Base-by-base conservation (phyloP, 2,888 invertebrate species). In the Dicycla oo region DNA sequence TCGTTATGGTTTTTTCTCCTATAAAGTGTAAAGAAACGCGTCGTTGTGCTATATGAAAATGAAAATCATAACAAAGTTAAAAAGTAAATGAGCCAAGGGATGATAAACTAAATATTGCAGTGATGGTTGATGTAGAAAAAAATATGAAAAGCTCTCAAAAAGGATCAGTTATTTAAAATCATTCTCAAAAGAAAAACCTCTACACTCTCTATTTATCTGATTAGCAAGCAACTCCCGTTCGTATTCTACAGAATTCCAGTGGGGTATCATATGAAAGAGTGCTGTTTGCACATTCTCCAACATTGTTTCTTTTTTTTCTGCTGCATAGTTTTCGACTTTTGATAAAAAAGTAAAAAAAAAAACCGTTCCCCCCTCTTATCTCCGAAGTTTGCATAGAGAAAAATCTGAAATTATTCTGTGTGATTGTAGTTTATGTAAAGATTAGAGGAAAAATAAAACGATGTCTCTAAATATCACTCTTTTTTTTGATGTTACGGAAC, bases 1-100 rank as follows among this genome's bases (percentile, higher is more conserved):
- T 74, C 65, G 83, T 49, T 57, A 79, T 67, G 82, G 76, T 78
- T 18, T 82, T 79, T 79, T 57, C 73, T 71, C 66, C 61, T 65
- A 68, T 58, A 62, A 40, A 40, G 13, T 72, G 38, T 72, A 67
- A 20, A 60, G 30, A 60, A 81, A 73, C 40, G 43, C 53, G 54
- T 68, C 8, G 40, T 20, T 64, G 23, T 53, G 23, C 30, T 78
- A 47, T 53, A 65, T 78, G 34, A 62, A 78, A 62, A 34, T 54
- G 4, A 26, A 77, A 77, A 68, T 43, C 15, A 45, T 56, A 43
- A 49, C 10, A 23, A 23, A 51, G 43, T 45, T 13, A 30, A 18
- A 45, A 58, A 34, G 26, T 40, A 26, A 54, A 69, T 23, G 18
- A 34, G 23, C 10, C 8, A 54, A 47, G 8, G 4, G 7, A 45